Evolutionary conservation across 1,140 invertebrate species (phyloP).

Genomic region (Helicoverpa armigera): DNA sequence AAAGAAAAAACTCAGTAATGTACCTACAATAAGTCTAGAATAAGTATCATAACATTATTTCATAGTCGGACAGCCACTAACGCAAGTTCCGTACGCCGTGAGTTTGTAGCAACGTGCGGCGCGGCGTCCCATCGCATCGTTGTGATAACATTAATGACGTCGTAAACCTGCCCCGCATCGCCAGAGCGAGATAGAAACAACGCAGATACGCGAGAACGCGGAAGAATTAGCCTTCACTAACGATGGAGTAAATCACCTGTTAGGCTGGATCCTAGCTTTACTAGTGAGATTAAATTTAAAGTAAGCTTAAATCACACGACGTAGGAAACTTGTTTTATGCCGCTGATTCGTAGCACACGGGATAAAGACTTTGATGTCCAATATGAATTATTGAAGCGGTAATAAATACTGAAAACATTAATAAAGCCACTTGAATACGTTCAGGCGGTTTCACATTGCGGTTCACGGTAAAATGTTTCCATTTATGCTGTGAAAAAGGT

Average conservation of each 20-base stretch:
- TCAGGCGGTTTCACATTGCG: constrained; percentile 1
- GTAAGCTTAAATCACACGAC: constrained; percentile 61
- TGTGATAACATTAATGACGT: constrained; percentile 79
- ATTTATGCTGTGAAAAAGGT: constrained; percentile 31
- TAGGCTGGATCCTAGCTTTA: constrained; percentile 55
- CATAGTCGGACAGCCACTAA: constrained; percentile 40
- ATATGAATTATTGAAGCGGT: constrained; percentile 23
- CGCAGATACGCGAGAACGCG: constrained; percentile 70
- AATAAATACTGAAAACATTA: constrained; percentile 15
- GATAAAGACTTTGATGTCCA: constrained; percentile 46
- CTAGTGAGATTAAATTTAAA: constrained; percentile 68
- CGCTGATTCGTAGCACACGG: constrained; percentile 28
- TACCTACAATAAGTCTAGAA: constrained; percentile 18
- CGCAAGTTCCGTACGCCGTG: constrained; percentile 48
- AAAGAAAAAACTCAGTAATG: constrained; percentile 24
- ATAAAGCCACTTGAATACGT: constrained; percentile 10
- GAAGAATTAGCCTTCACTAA: constrained; percentile 78
- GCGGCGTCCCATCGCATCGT: constrained; percentile 54
- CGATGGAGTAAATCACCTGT: constrained; percentile 77
- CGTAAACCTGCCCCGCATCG: constrained; percentile 70
- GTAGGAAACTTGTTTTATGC: constrained; percentile 55
- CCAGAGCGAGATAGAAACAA: constrained; percentile 65
- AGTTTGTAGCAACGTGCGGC: constrained; percentile 49
- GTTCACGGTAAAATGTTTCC: constrained; percentile 32
- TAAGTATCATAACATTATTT: constrained; percentile 42